Evolutionary conservation across 1,140 invertebrate species (phyloP), one percentile per base, ranked within the genome.

Genomic region (Choristoneura fumiferana): DNA sequence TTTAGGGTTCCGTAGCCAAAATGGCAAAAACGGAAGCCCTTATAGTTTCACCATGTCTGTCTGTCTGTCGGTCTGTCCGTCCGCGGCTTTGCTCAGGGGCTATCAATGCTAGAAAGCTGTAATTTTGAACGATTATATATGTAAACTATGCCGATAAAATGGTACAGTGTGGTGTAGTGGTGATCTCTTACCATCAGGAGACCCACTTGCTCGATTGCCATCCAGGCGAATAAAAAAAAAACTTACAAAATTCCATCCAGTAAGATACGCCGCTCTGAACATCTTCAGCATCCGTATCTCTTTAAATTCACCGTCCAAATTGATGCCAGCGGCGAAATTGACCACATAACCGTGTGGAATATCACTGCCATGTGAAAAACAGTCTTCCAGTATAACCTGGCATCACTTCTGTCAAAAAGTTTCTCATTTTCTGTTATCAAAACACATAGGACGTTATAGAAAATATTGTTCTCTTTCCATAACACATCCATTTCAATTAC

Each of bases 201-300:
- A n/a, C n/a, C n/a, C n/a, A n/a, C n/a, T n/a, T n/a, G n/a, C n/a
- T n/a, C n/a, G n/a, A n/a, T n/a, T n/a, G n/a, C n/a, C n/a, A n/a
- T n/a, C n/a, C n/a, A n/a, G n/a, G n/a, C 22, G 54, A 59, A 37
- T 18, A 57, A 35, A 13, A 13, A 37, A 12, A 54, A 12, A 66
- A 86, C 83, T 86, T 56, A 86, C 83, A 62, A 86, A 81, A 70
- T 80, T 84, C 83, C 83, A 86, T 8, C 83, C 83, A 38, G 83
- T 86, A 0, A 86, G 57, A 38, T 73, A 81, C 3, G 62, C 79
- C 4, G 54, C 45, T 9, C 70, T 53, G 43, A 40, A 84, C 8
- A 62, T 73, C 34, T 77, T 72, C 1, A 86, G 33, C 9, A 59
- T 65, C 9, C 60, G 45, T 0, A 86, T 55, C 13, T 78, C 62